Evolutionary conservation across 2,888 invertebrate genomes (phyloP), one percentile per base, ranked within the genome.

Genomic region (Agrotis ipsilon): DNA sequence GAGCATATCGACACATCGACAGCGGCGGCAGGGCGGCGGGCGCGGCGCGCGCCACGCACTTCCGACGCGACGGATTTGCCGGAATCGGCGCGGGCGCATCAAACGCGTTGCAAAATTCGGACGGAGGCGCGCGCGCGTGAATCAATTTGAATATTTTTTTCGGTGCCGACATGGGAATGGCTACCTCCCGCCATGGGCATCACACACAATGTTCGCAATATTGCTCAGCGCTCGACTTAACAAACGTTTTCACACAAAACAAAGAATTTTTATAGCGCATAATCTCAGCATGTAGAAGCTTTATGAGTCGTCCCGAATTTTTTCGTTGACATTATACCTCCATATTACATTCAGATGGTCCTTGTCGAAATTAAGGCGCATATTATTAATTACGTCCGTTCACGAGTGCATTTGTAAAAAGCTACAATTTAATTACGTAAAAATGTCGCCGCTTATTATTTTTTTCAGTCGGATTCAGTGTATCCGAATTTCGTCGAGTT

Each of bases 11-110:
- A 93, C 88, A 93, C 91, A 94, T 94, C 94, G 92, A 89, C 89
- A 90, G 85, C 83, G 90, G 90, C 89, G 90, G 89, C 90, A 79
- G 88, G 86, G 89, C 86, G 91, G 92, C 94, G 92, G 93, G 92
- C 93, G 89, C 86, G 91, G 92, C 94, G 92, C 93, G 92, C 93
- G 92, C 93, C 92, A 93, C 94, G 91, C 92, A 96, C 95, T 96
- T 96, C 96, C 96, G 96, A 96, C 94, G 94, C 94, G 95, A 95
- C 96, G 95, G 95, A 96, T 96, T 96, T 95, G 96, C 95, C 95
- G 95, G 96, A 96, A 96, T 95, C 95, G 95, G 91, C 91, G 95
- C 95, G 94, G 96, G 94, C 95, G 94, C 96, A 94, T 96, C 96
- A 96, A 96, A 96, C 92, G 92, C 90, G 87, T 87, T 91, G 95